Conservation (phyloP, 2,888 invertebrate genomes). For the Chrysomela aeneicollis region DNA sequence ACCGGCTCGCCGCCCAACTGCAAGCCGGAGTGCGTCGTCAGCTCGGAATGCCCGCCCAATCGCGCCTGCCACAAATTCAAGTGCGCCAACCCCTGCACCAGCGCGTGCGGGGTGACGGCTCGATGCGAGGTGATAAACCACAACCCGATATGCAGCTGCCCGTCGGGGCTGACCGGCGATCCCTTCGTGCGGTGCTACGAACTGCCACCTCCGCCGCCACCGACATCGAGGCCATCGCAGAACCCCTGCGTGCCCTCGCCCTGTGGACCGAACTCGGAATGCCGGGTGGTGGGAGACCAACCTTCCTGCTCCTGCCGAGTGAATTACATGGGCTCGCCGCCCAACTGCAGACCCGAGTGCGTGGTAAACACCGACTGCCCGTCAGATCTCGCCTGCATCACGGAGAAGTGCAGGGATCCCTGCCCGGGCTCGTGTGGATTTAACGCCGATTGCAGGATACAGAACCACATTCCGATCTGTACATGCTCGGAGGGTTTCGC, state of each 20-base stretch:
- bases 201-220: slow-evolving; percentile 54
- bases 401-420: slow-evolving; percentile 76
- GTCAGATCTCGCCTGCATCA: slow-evolving; percentile 72
- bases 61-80: slow-evolving; percentile 79
- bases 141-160: slow-evolving; percentile 79
- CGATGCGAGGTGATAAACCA: slow-evolving; percentile 79
- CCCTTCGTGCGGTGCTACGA: slow-evolving; percentile 75
- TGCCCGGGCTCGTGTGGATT: slow-evolving; percentile 77
- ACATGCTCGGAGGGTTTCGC: slow-evolving; percentile 68
- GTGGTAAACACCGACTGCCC: slow-evolving; percentile 74
- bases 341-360: slow-evolving; percentile 79
- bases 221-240: slow-evolving; percentile 52
- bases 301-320: slow-evolving; percentile 76
- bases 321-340: slow-evolving; percentile 76
- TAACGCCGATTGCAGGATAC: slow-evolving; percentile 74
- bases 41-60: slow-evolving; percentile 76
- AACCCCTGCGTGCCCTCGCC: slow-evolving; percentile 70
- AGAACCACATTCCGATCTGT: slow-evolving; percentile 76
- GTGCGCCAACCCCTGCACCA: slow-evolving; percentile 77
- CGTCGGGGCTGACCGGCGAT: slow-evolving; percentile 71
- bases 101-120: slow-evolving; percentile 78
- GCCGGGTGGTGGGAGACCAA: slow-evolving; percentile 65
- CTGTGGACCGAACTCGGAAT: slow-evolving; percentile 71
- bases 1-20: slow-evolving; percentile 78
- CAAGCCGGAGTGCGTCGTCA: slow-evolving; percentile 79